These are phyloP conservation scores for Serranus cabrilla DNA, from an alignment of 2,797 vertebrate genomes.

Conservation along the genomic window DNA sequence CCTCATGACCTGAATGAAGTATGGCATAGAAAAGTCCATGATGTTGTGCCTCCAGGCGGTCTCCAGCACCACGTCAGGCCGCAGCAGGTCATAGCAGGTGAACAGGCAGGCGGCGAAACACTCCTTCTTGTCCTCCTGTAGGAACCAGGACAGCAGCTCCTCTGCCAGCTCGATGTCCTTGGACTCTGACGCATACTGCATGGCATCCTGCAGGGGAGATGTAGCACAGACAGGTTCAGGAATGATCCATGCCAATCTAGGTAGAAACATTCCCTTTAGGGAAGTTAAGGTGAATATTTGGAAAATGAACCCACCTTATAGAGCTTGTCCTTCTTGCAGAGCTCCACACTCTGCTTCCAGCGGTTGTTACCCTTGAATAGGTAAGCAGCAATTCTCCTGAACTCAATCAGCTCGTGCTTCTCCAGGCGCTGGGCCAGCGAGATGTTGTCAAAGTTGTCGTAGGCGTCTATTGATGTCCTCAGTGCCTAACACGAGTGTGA, in stretches of 20 bases:
- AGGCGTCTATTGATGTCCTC: conserved; percentile 98
- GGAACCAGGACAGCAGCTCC: conserved; percentile 96
- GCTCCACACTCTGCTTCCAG: conserved; percentile 99
- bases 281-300: background rate
- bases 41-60: conserved; percentile 99
- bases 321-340: conserved; percentile 99
- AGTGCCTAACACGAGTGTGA: conserved; percentile 86
- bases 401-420: conserved; percentile 98
- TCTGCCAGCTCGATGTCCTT: conserved; percentile 91
- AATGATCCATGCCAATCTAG: background rate
- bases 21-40: conserved; percentile 99
- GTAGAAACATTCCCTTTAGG: background rate
- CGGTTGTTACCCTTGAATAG: conserved; percentile 99
- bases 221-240: conserved; percentile 6
- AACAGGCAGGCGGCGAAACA: conserved; percentile 99
- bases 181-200: conserved; percentile 86
- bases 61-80: conserved; percentile 98
- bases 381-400: conserved; percentile 98
- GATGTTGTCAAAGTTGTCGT: conserved; percentile 99
- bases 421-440: conserved; percentile 97
- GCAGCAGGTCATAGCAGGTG: conserved; percentile 97
- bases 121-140: conserved; percentile 95
- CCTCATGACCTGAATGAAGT: conserved; percentile 99
- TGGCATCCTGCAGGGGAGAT: conserved; percentile 80
- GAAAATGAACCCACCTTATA: conserved; percentile 89